Base-by-base conservation (phyloP, 2,888 invertebrate genomes). In the Drosophila gaucha region DNA sequence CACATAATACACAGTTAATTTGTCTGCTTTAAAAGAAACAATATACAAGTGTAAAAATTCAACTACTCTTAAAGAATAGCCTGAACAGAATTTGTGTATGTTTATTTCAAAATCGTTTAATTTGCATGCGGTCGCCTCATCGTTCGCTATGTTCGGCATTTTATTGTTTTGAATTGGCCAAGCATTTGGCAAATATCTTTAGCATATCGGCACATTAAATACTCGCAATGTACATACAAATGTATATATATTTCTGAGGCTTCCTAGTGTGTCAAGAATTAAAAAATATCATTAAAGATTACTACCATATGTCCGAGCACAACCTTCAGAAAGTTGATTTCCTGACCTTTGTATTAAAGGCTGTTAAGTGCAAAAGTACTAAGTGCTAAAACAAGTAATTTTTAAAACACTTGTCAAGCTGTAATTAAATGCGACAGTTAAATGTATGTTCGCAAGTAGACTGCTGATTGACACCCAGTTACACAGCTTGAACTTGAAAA, bases 271-370 rank as follows among this genome's bases (percentile, higher is more conserved):
- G 39, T 36, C 20, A 36, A 54, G 59, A 59, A 66, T 57, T 46
- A 30, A 22, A 41, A 43, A 49, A 54, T 36, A 47, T 10, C 33
- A 33, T 36, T 16, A 60, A 50, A 60, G 55, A 44, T 44, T 33
- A 26, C 38, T 46, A 12, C 36, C 24, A 30, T 36, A 36, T 46
- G 35, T 31, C 2, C n/a, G 24, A 31, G 35, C 6, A 24, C 26
- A 63, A 44, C 47, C 74, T 52, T 52, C 35, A 44, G 30, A 31
- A 6, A 28, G 35, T 57, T 39, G 38, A 20, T 58, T 65, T 58
- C 30, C 35, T 36, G 77, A 66, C 49, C 54, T 72, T 65, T 52
- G 39, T 16, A 56, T 69, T 50, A 6, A 50, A 39, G 47, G 41
- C 14, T 55, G 33, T 62, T 24, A 50, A 49, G 47, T 28, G 31